Base-by-base conservation (phyloP, 2,888 invertebrate species). In the Drosophila suboccidentalis region DNA sequence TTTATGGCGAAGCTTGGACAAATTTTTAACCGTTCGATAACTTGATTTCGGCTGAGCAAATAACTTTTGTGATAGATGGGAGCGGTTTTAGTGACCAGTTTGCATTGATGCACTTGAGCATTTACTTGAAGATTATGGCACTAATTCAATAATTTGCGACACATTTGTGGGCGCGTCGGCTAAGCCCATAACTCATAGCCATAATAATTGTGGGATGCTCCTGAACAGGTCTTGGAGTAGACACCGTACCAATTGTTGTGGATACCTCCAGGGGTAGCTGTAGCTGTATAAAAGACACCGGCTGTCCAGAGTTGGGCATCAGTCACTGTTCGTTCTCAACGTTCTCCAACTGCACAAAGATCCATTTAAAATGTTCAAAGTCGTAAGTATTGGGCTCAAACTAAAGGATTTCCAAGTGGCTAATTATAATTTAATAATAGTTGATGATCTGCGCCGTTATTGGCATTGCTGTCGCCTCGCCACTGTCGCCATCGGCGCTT, bases 331-430 rank as follows among this genome's bases (percentile, higher is more conserved):
- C 68, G 80, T 67, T 71, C 60, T 76, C 67, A 55, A 71, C 49
- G 71, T 70, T 80, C 57, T 69, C 51, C 61, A 66, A 54, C 63
- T 61, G 50, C 65, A 32, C 38, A 22, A 39, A 17, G 36, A 15
- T 32, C 39, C 44, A 71, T 38, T 49, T 47, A 73, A 82, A 57
- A 88, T 88, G 90, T 89, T 87, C 70, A 89, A 90, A 72, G 39
- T 70, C 43, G 87, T 88, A 79, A 88, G 85, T 85, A 58, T 13
- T 11, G 0, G 66, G 46, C 3, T 11, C 11, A 1, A 34, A 15
- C 13, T 0, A 3, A 44, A 46, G 49, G 17, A 54, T 34, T 22
- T 32, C n/a, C 6, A 3, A 55, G 22, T 3, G 9, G 38, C 26
- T 66, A 75, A 71, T 50, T n/a, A 19, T 19, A 19, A 19, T 19